phyloP scores from a whole-genome alignment of 2,797 vertebrate species.

The Gallinago stenura region DNA sequence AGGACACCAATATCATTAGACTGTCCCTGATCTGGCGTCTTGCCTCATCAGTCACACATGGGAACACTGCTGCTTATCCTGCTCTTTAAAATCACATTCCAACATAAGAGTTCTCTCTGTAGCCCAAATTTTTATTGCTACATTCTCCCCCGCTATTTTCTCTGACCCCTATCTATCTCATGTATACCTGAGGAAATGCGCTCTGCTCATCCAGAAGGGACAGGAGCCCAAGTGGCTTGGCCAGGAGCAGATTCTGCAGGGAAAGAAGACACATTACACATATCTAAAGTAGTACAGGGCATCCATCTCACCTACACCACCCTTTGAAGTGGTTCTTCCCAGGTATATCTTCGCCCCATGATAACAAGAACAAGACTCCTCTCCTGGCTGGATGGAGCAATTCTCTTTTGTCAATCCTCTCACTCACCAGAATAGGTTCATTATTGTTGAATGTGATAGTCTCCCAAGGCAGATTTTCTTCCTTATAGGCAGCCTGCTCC shows the following conservation, averaged over 20 bases:
- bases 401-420: not conserved
- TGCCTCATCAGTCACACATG: not conserved
- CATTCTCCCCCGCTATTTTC: not conserved
- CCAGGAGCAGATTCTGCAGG: conserved; percentile 79
- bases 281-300: not conserved
- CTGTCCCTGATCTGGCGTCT: not conserved
- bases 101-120: not conserved
- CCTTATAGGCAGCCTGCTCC: conserved; percentile 80
- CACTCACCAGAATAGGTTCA: conserved; percentile 79
- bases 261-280: not conserved
- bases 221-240: conserved; percentile 80
- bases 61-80: not conserved
- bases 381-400: not conserved
- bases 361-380: not conserved
- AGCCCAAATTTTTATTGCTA: not conserved
- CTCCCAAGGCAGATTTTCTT: conserved; percentile 79
- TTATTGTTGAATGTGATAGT: conserved; percentile 80
- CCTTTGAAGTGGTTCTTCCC: not conserved
- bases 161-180: not conserved
- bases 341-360: not conserved
- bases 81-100: not conserved
- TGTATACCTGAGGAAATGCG: conserved; percentile 79
- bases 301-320: not conserved
- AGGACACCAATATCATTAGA: not conserved
- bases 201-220: conserved; percentile 85